phyloP scores from a whole-genome alignment of 2,113 vertebrate species.

The Seriola quinqueradiata region DNA sequence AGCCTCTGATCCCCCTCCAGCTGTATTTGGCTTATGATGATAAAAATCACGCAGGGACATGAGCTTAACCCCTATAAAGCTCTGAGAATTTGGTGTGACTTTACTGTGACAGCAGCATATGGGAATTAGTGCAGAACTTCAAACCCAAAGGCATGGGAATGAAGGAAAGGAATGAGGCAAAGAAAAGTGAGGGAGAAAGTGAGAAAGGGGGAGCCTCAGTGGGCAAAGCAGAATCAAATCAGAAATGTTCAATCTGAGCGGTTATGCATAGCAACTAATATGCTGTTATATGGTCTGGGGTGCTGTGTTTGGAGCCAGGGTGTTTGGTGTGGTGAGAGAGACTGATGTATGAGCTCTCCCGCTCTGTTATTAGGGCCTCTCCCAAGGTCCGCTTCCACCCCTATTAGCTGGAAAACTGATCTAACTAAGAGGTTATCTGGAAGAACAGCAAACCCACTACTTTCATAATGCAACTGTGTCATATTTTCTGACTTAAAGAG shows the following conservation, averaged over 20 bases:
- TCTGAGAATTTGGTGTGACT: conserved; percentile 49
- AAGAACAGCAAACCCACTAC: conserved; percentile 49
- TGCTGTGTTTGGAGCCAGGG: conserved; percentile 73
- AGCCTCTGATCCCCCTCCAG: conserved; percentile 63
- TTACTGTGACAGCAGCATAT: conserved; percentile 56
- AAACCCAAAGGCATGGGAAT: conserved; percentile 46
- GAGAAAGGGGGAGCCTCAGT: conserved; percentile 26
- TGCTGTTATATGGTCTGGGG: conserved; percentile 73
- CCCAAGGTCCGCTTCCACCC: conserved; percentile 64
- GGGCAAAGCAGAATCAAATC: conserved; percentile 61
- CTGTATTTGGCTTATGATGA: conserved; percentile 67
- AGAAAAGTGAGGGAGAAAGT: neutral
- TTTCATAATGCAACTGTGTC: conserved; percentile 32
- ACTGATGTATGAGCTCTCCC: conserved; percentile 75
- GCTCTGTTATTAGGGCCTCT: conserved; percentile 76
- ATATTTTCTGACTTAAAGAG: conserved; percentile 43
- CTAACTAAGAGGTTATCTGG: conserved; percentile 70
- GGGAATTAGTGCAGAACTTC: conserved; percentile 48
- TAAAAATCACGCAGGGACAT: conserved; percentile 62
- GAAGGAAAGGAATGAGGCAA: conserved; percentile 15
- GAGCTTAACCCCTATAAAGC: conserved; percentile 48
- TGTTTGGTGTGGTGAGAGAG: conserved; percentile 77
- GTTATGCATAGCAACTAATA: conserved; percentile 67
- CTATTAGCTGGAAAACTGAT: conserved; percentile 73
- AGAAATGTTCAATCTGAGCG: conserved; percentile 70